A percentile compares a stretch with the other conserved stretches of the same genome.
These are phyloP conservation scores for Grapholita molesta DNA, from an alignment of 1,140 invertebrate species.

Conservation along the genomic window DNA sequence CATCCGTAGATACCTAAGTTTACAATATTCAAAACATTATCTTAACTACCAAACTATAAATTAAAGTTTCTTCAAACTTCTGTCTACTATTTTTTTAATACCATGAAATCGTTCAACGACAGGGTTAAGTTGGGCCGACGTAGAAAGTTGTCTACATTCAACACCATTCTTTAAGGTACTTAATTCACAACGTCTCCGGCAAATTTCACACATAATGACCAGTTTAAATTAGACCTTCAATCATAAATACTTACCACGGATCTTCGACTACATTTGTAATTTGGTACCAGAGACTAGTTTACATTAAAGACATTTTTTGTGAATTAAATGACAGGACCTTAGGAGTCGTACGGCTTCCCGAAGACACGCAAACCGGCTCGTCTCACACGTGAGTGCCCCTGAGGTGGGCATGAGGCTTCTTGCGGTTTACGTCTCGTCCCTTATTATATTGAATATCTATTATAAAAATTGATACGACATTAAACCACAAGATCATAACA, in stretches of 20 bases:
- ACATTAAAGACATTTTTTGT: background rate
- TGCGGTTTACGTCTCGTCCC: background rate
- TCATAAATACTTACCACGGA: background rate
- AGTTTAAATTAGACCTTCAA: background rate
- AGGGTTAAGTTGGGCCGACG: background rate
- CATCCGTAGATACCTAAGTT: no score
- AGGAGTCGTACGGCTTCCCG: slow-evolving; percentile 40
- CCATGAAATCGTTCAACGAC: background rate
- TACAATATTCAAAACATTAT: no score
- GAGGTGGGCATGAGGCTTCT: slow-evolving; percentile 40
- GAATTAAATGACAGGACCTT: background rate
- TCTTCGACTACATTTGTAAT: background rate
- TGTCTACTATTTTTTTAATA: no score
- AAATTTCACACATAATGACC: background rate
- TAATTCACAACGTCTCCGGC: background rate
- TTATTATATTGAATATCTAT: background rate
- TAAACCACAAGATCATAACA: background rate
- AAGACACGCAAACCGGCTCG: slow-evolving; percentile 42
- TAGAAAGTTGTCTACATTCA: slow-evolving; percentile 28
- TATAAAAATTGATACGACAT: background rate
- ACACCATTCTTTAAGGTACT: slow-evolving; percentile 26
- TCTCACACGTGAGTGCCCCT: slow-evolving; percentile 45
- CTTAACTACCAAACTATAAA: no score
- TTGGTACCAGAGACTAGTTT: background rate
- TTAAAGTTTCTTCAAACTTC: no score